Percentiles rank a stretch among this genome's conserved stretches.
Evolutionary conservation across 1,140 invertebrate genomes (phyloP).

Genomic region (Sycobia sp.): DNA sequence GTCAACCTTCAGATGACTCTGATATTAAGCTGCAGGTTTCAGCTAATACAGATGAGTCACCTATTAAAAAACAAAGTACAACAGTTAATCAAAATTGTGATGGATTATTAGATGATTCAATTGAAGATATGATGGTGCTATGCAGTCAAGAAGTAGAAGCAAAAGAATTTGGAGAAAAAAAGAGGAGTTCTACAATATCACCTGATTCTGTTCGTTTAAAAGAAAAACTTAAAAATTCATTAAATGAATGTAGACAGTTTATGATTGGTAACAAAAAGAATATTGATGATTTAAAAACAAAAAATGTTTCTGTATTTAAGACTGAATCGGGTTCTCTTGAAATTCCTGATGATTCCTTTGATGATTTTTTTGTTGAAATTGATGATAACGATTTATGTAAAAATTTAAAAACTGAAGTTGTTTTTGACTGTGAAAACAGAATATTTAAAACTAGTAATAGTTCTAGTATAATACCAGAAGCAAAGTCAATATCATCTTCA

Average conservation of each 20-base stretch:
- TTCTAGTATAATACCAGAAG: not conserved
- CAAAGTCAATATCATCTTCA: not conserved
- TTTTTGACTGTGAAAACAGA: constrained; percentile 2
- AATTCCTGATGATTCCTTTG: constrained; percentile 34
- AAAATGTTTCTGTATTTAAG: not conserved
- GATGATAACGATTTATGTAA: constrained; percentile 23
- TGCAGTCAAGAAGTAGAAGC: constrained; percentile 54
- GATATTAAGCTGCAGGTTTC: constrained; percentile 29
- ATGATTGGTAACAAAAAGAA: not conserved
- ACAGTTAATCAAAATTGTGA: constrained; percentile 27
- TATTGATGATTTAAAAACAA: constrained; percentile 5
- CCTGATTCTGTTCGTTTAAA: constrained; percentile 4
- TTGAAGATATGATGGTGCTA: constrained; percentile 48
- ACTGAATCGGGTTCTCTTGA: constrained; percentile 27
- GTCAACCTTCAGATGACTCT: constrained; percentile 3
- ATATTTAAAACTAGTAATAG: not conserved
- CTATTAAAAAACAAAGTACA: not conserved
- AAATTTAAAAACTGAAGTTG: constrained; percentile 8
- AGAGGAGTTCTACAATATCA: not conserved
- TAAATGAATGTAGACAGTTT: constrained; percentile 16
- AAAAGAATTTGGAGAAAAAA: constrained; percentile 31
- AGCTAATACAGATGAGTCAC: constrained; percentile 15
- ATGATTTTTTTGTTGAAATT: constrained; percentile 28
- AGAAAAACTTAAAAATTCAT: not conserved
- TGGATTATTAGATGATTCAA: constrained; percentile 50